A percentile compares a stretch with the other conserved stretches of the same genome.
These are phyloP conservation scores for Melopsittacus undulatus DNA, from an alignment of 2,797 vertebrate species.

Conservation along the genomic window DNA sequence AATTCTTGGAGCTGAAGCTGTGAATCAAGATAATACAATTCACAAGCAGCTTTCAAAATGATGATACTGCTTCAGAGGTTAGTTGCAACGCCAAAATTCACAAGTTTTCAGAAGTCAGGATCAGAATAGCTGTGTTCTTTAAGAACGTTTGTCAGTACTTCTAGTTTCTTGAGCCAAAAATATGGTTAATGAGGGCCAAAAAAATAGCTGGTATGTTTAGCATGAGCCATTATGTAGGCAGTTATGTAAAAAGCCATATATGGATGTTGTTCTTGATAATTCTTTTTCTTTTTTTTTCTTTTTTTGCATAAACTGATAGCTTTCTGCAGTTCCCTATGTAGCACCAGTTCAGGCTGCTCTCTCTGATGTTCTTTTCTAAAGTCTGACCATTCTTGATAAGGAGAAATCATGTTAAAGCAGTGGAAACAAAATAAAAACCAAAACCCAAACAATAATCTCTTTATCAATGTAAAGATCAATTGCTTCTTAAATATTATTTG, in stretches of 20 bases:
- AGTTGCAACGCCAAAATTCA: not conserved
- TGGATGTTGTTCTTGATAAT: not conserved
- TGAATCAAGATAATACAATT: not conserved
- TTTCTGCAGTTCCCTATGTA: not conserved
- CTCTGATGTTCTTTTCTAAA: not conserved
- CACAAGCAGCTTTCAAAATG: not conserved
- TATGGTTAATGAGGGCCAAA: not conserved
- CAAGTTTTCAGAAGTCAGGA: not conserved
- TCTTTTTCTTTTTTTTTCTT: not conserved
- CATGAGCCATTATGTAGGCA: not conserved
- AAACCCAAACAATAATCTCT: not conserved
- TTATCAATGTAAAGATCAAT: not conserved
- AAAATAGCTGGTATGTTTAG: not conserved
- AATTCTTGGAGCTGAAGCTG: not conserved
- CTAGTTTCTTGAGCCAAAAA: not conserved
- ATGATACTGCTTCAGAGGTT: not conserved
- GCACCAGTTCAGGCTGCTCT: not conserved
- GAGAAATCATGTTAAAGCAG: not conserved
- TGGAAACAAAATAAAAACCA: not conserved
- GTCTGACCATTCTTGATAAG: not conserved
- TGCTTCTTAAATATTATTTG: not conserved
- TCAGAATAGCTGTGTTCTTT: not conserved
- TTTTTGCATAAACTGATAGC: not conserved
- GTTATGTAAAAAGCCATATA: not conserved
- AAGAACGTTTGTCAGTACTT: not conserved